Evolutionary conservation across 2,888 invertebrate genomes (phyloP), one percentile per base, ranked within the genome.

Genomic region (Macaria liturata): DNA sequence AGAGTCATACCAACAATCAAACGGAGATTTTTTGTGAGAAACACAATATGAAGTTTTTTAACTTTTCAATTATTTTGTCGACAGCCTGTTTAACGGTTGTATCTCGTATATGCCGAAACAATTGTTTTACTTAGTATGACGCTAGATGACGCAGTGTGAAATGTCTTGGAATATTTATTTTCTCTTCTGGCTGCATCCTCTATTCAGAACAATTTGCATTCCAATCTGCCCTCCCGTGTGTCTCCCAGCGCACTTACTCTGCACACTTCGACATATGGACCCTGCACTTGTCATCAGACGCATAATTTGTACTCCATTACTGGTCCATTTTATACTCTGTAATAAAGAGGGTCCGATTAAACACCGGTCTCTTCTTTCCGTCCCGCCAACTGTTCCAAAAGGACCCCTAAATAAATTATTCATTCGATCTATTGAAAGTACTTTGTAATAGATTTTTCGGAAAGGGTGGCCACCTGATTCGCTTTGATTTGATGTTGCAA

Each of bases 291-390:
- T 88, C 86, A 80, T 77, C 71, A 69, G 68, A 69, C 79, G 83
- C 84, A 86, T 91, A 90, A 91, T 91, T 91, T 88, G 89, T 88
- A 74, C 84, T 83, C 90, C 83, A 91, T 91, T 90, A 91, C 80
- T 75, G 76, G 75, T 79, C 76, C 77, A 83, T 84, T 80, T 79
- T 78, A 48, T 54, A 78, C 76, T 74, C 81, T 79, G 70, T 84
- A 82, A 84, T 86, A 86, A 82, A 86, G 81, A 81, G 79, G 84
- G 86, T 81, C 78, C 81, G 84, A 87, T 88, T 86, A 85, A 79
- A 88, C 80, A 74, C 81, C 66, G 74, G 86, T 78, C 83, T 91
- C 91, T 86, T 89, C 88, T 91, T 91, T 84, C 90, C 70, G 68
- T 72, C 67, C 68, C 70, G 75, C 83, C 91, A 91, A 91, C 85